phyloP scores from a whole-genome alignment of 1,140 invertebrate species.

The Cyphomyrmex costatus region DNA sequence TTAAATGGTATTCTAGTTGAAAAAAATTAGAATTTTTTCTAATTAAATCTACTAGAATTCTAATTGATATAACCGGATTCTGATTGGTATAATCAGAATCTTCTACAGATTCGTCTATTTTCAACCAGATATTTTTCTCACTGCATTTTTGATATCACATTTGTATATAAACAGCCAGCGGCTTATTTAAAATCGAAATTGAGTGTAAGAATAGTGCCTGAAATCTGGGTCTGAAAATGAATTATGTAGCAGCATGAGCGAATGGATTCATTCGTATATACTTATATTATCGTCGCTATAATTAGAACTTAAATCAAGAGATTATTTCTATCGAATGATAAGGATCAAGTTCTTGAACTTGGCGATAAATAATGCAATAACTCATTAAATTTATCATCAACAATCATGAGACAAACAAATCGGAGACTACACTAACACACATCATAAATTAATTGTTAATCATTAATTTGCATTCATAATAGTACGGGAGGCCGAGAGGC shows the following conservation, averaged over 20 bases:
- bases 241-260: background rate
- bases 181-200: background rate
- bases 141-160: constrained; percentile 2
- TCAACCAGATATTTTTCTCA: no score
- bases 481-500: no score
- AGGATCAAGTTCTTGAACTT: background rate
- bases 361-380: constrained; percentile 14
- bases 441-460: constrained; percentile 7
- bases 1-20: no score
- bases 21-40: no score
- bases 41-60: no score
- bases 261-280: background rate
- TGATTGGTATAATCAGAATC: no score
- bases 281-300: background rate
- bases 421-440: background rate
- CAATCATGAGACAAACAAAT: background rate
- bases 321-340: constrained; percentile 23
- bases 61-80: no score
- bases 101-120: no score
- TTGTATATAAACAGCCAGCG: background rate
- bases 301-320: constrained; percentile 3
- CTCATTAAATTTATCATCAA: background rate
- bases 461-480: background rate
- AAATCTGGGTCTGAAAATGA: background rate
- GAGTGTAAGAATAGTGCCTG: background rate